A percentile compares a stretch with the other conserved stretches of the same genome.
Evolutionary conservation across 2,113 vertebrate genomes (phyloP).

Genomic region (Cottus gobio): DNA sequence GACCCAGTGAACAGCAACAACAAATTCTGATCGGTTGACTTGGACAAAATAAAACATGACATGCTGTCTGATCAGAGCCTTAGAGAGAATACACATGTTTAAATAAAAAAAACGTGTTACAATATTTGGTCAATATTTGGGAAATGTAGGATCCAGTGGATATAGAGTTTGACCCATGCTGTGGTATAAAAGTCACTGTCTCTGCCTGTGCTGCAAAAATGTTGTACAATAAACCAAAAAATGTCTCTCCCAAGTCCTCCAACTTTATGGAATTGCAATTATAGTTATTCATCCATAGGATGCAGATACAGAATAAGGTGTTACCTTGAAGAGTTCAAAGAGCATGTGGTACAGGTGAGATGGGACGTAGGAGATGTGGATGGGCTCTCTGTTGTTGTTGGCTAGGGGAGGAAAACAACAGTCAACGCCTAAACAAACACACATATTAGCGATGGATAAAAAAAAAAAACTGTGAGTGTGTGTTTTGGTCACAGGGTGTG

Average conservation of each 20-base stretch:
- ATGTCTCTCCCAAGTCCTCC: background rate
- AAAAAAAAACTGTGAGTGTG: background rate
- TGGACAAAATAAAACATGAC: too few relatives aligned
- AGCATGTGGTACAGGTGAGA: constrained; percentile 94
- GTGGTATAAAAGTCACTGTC: background rate
- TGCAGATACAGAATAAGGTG: background rate
- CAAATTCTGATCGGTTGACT: too few relatives aligned
- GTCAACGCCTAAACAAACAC: background rate
- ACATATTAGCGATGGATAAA: background rate
- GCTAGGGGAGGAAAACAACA: constrained; percentile 66
- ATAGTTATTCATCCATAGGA: too few relatives aligned
- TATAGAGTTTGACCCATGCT: background rate
- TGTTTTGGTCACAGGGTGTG: background rate
- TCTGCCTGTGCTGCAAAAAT: background rate
- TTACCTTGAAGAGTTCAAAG: constrained; percentile 94
- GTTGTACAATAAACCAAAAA: background rate
- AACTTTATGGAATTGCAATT: background rate
- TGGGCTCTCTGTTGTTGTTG: constrained; percentile 77
- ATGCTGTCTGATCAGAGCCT: too few relatives aligned
- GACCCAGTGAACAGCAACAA: too few relatives aligned
- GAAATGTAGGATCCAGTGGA: background rate
- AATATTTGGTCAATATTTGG: too few relatives aligned
- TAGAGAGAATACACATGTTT: background rate
- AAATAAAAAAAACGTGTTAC: background rate
- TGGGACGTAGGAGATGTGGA: constrained; percentile 89